phyloP scores from a whole-genome alignment of 2,888 invertebrate species.

The Sarcophaga subvicina region DNA sequence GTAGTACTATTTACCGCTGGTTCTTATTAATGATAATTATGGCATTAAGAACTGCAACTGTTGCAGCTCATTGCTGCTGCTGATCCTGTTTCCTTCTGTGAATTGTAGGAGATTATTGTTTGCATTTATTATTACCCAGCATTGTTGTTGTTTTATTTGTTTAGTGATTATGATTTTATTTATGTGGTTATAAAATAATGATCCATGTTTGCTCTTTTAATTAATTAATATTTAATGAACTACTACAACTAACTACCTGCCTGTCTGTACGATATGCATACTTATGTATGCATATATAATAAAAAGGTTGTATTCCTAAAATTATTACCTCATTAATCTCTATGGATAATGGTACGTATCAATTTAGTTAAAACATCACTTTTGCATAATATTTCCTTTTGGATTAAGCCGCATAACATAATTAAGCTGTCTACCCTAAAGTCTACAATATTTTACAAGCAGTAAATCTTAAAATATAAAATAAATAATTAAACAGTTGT shows the following conservation, averaged over 20 bases:
- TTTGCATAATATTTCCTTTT: too few relatives aligned
- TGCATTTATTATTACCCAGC: not conserved
- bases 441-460: too few relatives aligned
- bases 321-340: too few relatives aligned
- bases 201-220: constrained; percentile 30
- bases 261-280: too few relatives aligned
- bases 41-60: constrained; percentile 25
- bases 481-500: too few relatives aligned
- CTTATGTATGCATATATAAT: too few relatives aligned
- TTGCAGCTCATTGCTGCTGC: constrained; percentile 18
- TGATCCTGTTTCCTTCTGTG: not conserved
- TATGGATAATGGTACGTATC: too few relatives aligned
- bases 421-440: too few relatives aligned
- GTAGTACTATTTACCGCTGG: constrained; percentile 6
- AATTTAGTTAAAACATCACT: too few relatives aligned
- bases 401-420: too few relatives aligned
- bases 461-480: too few relatives aligned
- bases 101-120: constrained; percentile 29
- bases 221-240: constrained; percentile 50
- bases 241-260: constrained; percentile 18
- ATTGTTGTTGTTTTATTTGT: not conserved
- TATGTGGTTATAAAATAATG: constrained; percentile 57
- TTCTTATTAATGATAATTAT: constrained; percentile 53
- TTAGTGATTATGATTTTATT: constrained; percentile 23
- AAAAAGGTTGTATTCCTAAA: too few relatives aligned